Evolutionary conservation across 2,797 vertebrate genomes (phyloP).

Genomic region (Dromococcyx pavoninus): DNA sequence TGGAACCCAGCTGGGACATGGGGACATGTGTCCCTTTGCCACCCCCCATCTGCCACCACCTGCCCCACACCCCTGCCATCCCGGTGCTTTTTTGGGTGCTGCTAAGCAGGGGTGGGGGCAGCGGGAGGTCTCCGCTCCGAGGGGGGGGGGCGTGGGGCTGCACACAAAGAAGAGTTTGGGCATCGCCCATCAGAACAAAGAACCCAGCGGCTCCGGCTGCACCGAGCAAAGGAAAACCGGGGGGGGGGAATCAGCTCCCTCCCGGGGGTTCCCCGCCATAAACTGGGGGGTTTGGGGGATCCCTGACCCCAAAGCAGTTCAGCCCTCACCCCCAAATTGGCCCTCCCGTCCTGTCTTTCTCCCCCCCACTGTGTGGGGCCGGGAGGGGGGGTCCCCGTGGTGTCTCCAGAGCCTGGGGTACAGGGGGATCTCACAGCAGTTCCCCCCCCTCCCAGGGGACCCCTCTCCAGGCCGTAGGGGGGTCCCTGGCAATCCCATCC

Average conservation of each 20-base stretch:
- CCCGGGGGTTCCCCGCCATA: fast-evolving
- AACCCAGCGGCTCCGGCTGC: background rate
- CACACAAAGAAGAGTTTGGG: slow-evolving; percentile 27
- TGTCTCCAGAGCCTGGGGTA: background rate
- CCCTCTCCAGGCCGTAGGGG: background rate
- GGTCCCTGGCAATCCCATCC: fast-evolving
- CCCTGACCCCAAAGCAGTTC: fast-evolving
- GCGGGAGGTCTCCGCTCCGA: background rate
- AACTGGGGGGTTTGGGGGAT: background rate
- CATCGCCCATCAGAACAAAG: slow-evolving; percentile 33
- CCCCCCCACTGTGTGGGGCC: background rate
- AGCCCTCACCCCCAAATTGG: too few species aligned
- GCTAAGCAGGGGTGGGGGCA: background rate
- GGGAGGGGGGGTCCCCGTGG: too few species aligned
- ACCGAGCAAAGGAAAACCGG: fast-evolving
- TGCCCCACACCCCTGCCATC: background rate
- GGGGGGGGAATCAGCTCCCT: background rate
- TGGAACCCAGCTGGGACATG: background rate
- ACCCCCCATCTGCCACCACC: background rate
- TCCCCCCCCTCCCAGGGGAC: fast-evolving
- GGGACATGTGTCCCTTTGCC: background rate
- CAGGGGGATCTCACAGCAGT: background rate
- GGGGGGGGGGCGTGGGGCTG: background rate
- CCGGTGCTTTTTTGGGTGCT: background rate
- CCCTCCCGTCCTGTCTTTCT: background rate